Evolutionary conservation across 2,888 invertebrate species (phyloP), one percentile per base, ranked within the genome.

Genomic region (Seladonia tumulorum): DNA sequence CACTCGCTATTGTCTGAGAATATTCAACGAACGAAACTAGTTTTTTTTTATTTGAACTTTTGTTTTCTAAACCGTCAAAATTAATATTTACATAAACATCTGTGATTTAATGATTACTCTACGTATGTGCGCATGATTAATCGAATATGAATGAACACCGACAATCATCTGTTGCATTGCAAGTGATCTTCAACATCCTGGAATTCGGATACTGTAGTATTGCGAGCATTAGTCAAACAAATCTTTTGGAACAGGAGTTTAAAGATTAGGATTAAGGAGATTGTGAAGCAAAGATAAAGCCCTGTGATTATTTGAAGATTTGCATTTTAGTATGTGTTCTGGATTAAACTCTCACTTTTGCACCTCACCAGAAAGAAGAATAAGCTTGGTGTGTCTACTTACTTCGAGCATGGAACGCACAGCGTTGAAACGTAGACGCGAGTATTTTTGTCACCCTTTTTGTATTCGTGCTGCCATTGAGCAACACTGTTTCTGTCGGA

Each of bases 351-450:
- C 77, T 82, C 79, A 83, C 74, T 77, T 68, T 42, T 74, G 53
- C 72, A 75, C n/a, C 42, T 78, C 77, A 66, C 63, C 47, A 49
- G 14, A 75, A 14, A 35, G 49, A n/a, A 35, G 49, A 22, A 53
- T 74, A 49, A 73, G 79, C 42, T 57, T 14, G 66, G 92, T 94
- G 95, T 94, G 95, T 95, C 14, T 76, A 94, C 95, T 96, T 96
- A 97, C 97, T 96, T 96, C 91, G 96, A 96, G 94, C 97, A 97
- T 57, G 97, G 96, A 91, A 96, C 96, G 95, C 97, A 97, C 49
- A 97, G 95, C 0, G 96, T 96, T 70, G 95, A 95, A 71, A 95
- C 94, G 87, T 95, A 96, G 75, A 95, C 94, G 77, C 95, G 94
- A 63, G 94, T 94, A 79, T 95, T 95, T 89, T 95, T 95, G 42